A percentile compares a stretch with the other conserved stretches of the same genome.
These are phyloP conservation scores for Chiroxiphia lanceolata DNA, from an alignment of 2,797 vertebrate genomes.

Conservation along the genomic window DNA sequence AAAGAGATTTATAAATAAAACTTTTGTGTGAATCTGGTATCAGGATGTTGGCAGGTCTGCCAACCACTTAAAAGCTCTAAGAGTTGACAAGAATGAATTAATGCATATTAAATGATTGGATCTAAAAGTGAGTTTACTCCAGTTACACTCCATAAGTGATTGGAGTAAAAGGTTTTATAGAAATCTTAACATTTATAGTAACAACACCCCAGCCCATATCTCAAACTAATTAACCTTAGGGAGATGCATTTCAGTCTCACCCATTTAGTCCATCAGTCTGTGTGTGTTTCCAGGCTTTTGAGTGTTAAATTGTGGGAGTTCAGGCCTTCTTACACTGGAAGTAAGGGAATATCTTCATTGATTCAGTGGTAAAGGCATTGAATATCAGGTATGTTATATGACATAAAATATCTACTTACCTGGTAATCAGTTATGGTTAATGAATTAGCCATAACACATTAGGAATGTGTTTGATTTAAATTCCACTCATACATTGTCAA, in stretches of 20 bases:
- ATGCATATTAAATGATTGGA: not conserved
- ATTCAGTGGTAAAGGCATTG: not conserved
- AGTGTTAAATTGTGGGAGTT: not conserved
- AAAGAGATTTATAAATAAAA: not conserved
- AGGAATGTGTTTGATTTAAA: not conserved
- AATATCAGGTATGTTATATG: not conserved
- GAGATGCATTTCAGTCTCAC: not conserved
- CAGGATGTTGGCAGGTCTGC: not conserved
- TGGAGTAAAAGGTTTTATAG: not conserved
- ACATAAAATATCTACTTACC: not conserved
- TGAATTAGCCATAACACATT: too few relatives aligned
- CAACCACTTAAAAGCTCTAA: not conserved
- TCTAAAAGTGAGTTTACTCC: not conserved
- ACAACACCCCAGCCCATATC: fast-evolving
- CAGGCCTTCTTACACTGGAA: not conserved
- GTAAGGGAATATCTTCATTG: not conserved
- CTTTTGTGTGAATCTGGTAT: not conserved
- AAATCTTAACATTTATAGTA: not conserved
- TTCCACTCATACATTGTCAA: not conserved
- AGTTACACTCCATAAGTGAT: not conserved
- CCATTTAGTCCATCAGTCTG: not conserved
- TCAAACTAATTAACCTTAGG: not conserved
- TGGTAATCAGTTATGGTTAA: not conserved
- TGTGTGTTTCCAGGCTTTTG: not conserved
- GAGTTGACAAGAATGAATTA: not conserved